A percentile compares a stretch with the other conserved stretches of the same genome.
Evolutionary conservation across 2,888 invertebrate species (phyloP).

Genomic region (Dysmachus trigonus): DNA sequence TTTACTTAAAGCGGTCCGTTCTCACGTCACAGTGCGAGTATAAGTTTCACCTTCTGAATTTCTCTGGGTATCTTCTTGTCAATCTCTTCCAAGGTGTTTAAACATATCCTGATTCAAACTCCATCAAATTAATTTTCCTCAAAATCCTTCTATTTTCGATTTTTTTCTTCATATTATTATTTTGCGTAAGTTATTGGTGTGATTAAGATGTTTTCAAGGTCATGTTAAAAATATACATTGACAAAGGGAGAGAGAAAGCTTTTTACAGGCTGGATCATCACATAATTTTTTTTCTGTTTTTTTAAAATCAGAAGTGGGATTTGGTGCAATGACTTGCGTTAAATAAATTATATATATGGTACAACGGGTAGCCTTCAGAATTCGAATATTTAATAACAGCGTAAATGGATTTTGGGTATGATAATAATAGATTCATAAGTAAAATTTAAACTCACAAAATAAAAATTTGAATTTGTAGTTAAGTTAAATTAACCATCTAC

Average conservation of each 20-base stretch:
- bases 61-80: neutral
- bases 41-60: neutral
- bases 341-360: neutral
- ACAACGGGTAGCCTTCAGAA: neutral
- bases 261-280: neutral
- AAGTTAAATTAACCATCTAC: no score
- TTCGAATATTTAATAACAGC: neutral
- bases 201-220: constrained; percentile 9
- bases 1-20: neutral
- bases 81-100: neutral
- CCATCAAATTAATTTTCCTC: neutral
- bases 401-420: neutral
- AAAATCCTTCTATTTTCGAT: neutral
- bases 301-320: neutral
- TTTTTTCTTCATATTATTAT: neutral
- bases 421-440: neutral
- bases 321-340: neutral
- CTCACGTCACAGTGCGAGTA: neutral
- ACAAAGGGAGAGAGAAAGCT: neutral
- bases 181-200: neutral
- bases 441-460: neutral
- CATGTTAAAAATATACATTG: constrained; percentile 10
- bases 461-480: neutral
- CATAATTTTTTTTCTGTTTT: neutral
- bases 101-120: neutral